Evolutionary conservation across 2,113 vertebrate species (phyloP).

Genomic region (Candoia aspera): DNA sequence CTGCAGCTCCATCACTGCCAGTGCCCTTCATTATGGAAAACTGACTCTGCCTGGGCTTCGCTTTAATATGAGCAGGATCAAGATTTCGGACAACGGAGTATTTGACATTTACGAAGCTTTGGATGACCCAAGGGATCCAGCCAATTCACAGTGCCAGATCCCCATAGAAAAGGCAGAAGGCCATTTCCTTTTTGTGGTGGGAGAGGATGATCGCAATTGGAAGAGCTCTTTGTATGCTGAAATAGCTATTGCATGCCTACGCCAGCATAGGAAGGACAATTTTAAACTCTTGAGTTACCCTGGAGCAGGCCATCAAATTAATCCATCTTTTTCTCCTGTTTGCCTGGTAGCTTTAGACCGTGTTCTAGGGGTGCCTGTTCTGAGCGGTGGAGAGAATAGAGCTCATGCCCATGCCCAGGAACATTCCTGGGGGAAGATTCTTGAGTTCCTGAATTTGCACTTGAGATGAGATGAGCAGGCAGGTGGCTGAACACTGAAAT

Average conservation of each 20-base stretch:
- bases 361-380: slow-evolving; percentile 67
- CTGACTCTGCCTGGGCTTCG: slow-evolving; percentile 65
- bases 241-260: slow-evolving; percentile 60
- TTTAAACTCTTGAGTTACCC: slow-evolving; percentile 71
- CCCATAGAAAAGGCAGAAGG: slow-evolving; percentile 73
- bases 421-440: slow-evolving; percentile 75
- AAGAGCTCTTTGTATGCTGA: slow-evolving; percentile 73
- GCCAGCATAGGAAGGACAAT: slow-evolving; percentile 68
- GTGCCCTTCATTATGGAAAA: slow-evolving; percentile 64
- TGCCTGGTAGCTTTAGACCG: slow-evolving; percentile 64
- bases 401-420: slow-evolving; percentile 72
- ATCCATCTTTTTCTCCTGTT: slow-evolving; percentile 70
- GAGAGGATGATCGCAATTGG: slow-evolving; percentile 72
- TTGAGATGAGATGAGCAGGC: slow-evolving; percentile 57
- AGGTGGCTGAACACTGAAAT: slow-evolving; percentile 29
- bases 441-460: slow-evolving; percentile 71
- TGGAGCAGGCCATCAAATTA: slow-evolving; percentile 71
- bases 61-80: slow-evolving; percentile 69
- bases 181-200: slow-evolving; percentile 71
- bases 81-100: slow-evolving; percentile 60
- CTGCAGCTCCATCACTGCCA: slow-evolving; percentile 70
- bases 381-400: slow-evolving; percentile 65
- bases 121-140: slow-evolving; percentile 67
- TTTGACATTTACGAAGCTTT: slow-evolving; percentile 72
- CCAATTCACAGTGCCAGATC: slow-evolving; percentile 58